phyloP scores from a whole-genome alignment of 2,113 vertebrate genomes.

The Ovibos moschatus region DNA sequence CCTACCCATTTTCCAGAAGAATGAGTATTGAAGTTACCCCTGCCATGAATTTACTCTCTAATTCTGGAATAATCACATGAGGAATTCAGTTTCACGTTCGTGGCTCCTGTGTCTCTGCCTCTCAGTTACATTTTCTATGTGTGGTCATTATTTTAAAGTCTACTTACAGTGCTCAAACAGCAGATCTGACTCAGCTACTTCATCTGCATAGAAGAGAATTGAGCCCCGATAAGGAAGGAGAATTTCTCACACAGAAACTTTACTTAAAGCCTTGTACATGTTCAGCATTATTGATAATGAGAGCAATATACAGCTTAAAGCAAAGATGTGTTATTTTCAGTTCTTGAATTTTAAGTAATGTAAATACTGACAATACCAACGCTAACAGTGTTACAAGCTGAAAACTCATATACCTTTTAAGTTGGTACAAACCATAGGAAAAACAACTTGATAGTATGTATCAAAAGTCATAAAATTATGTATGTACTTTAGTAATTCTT shows the following conservation, averaged over 20 bases:
- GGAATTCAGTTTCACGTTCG: background rate
- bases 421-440: background rate
- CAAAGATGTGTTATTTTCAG: background rate
- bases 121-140: background rate
- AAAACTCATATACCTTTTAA: background rate
- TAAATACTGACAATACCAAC: background rate
- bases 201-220: background rate
- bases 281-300: background rate
- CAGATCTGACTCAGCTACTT: background rate
- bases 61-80: background rate
- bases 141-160: background rate
- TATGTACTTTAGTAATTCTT: background rate
- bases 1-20: background rate
- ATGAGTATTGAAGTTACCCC: background rate
- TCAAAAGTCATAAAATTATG: background rate
- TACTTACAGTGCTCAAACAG: background rate
- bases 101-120: background rate
- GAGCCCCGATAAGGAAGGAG: background rate
- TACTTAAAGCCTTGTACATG: background rate
- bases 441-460: background rate
- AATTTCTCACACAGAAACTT: background rate
- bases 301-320: background rate
- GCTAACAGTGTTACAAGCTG: background rate
- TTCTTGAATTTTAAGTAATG: background rate
- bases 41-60: background rate